Base-by-base conservation (phyloP, 2,113 vertebrate genomes). In the Saguinus imperator region DNA sequence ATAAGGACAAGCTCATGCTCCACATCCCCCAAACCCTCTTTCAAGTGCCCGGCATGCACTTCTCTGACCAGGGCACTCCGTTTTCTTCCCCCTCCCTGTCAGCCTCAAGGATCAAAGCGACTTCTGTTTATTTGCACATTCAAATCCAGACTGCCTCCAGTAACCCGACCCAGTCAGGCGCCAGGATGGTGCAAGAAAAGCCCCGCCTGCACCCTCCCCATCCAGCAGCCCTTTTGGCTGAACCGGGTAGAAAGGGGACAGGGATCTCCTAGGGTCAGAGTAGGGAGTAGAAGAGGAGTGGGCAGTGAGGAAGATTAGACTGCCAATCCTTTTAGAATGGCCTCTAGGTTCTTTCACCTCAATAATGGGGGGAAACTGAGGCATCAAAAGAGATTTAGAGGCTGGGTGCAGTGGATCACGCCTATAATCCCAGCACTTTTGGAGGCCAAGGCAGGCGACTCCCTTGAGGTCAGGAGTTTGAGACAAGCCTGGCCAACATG, bases 81-180 rank as follows among this genome's bases (percentile, higher is more conserved):
- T 64, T 86, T 84, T 87, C 70, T 72, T 45, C 89, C 85, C 77
- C 96, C 81, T 94, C 95, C 94, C 92, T 70, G 75, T n/a, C 75
- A 35, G 94, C 55, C 84, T 76, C 45, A 6, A 10, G 48, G 97
- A 98, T 98, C 98, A 98, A 98, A 97, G 97, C 57, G n/a, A 92
- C 94, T 91, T 95, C 87, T 98, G 97, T 97, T 97, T 96, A 97
- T 98, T 98, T 98, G 98, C 96, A 97, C 97, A 98, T 98, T 97
- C 97, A 98, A 98, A 98, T 98, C 93, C 97, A 85, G 98, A 23
- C 29, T 6, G 35, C 96, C 86, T 92, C 17, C 10, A 0, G 91
- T 94, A 23, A 94, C 92, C 12, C 45, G 81, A 94, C 58, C 58
- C 76, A 52, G 76, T 9, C 85, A 23, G 96, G 96, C 96, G 92